A percentile compares a stretch with the other conserved stretches of the same genome.
phyloP scores from a whole-genome alignment of 2,113 vertebrate genomes.

The Heliornis fulica region DNA sequence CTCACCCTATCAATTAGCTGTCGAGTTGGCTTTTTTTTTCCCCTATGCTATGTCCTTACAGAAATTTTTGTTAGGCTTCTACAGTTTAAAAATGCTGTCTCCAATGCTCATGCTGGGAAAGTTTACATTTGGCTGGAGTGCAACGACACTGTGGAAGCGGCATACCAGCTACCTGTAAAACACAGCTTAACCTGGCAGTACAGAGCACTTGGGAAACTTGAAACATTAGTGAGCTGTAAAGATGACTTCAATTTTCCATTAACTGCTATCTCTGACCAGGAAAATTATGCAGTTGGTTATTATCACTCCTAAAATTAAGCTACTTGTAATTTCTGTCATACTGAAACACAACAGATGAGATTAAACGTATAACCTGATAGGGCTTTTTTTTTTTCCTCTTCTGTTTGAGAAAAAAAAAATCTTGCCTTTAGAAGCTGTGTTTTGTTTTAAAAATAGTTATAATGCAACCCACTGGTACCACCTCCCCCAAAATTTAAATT shows the following conservation, averaged over 20 bases:
- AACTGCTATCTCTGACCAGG: neutral
- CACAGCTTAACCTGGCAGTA: neutral
- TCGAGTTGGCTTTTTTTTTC: neutral
- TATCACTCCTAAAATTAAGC: neutral
- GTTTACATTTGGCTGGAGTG: neutral
- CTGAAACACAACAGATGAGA: neutral
- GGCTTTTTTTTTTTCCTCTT: neutral
- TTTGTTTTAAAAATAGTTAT: neutral
- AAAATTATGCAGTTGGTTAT: neutral
- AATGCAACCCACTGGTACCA: too few relatives aligned
- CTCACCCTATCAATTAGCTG: slow-evolving; percentile 11
- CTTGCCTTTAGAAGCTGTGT: neutral
- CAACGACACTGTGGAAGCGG: neutral
- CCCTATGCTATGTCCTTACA: neutral
- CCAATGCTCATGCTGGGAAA: neutral
- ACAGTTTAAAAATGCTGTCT: neutral
- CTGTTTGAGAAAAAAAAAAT: neutral
- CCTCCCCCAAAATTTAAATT: neutral
- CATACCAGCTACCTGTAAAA: neutral
- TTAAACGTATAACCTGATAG: neutral
- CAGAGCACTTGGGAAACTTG: neutral
- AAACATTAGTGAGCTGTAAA: neutral
- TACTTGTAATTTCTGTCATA: neutral
- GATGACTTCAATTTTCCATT: neutral
- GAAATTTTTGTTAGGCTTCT: neutral